Percentiles rank a stretch among this genome's conserved stretches.
phyloP scores from a whole-genome alignment of 2,888 invertebrate genomes.

The Mesopsocus fuscifrons region DNA sequence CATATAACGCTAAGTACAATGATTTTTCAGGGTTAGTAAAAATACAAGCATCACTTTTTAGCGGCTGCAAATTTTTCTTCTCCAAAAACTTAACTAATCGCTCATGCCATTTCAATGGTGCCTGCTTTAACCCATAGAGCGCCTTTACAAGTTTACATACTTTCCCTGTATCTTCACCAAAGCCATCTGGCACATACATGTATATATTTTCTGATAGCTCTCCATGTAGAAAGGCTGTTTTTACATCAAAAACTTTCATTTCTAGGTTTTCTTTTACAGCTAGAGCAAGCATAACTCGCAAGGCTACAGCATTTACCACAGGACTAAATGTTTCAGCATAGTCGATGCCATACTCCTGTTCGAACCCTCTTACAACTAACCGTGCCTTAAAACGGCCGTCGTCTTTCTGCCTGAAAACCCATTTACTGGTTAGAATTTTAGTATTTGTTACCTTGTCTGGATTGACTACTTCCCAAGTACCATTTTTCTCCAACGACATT shows the following conservation, averaged over 20 bases:
- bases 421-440: neutral
- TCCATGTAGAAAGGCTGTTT: slow-evolving; percentile 1
- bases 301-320: neutral
- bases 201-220: neutral
- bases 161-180: neutral
- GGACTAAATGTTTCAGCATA: neutral
- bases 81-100: neutral
- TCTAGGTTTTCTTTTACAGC: neutral
- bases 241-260: slow-evolving; percentile 4
- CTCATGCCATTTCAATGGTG: neutral
- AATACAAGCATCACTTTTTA: neutral
- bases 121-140: neutral
- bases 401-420: slow-evolving; percentile 2
- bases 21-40: neutral
- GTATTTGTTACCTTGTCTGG: neutral
- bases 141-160: slow-evolving; percentile 10
- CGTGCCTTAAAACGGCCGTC: slow-evolving; percentile 11
- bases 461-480: neutral
- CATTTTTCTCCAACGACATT: neutral
- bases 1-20: neutral
- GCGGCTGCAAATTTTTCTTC: neutral
- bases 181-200: neutral
- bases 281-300: neutral
- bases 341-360: neutral
- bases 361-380: neutral